A percentile compares a stretch with the other conserved stretches of the same genome.
phyloP scores from a whole-genome alignment of 2,113 vertebrate genomes.

The Myotis davidii region DNA sequence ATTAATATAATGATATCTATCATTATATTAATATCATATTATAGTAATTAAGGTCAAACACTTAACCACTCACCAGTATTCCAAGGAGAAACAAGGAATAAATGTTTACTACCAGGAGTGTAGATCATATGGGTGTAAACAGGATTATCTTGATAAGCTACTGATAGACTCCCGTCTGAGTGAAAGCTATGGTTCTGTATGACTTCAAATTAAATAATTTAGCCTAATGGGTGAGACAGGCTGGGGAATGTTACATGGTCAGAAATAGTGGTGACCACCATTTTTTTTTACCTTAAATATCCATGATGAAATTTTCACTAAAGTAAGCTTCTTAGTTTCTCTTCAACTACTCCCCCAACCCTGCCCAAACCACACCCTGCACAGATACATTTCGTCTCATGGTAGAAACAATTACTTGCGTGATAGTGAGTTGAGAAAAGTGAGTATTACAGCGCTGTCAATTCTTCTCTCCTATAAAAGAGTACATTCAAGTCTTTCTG shows the following conservation, averaged over 20 bases:
- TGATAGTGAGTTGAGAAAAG: not conserved
- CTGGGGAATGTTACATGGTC: not conserved
- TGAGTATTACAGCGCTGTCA: not conserved
- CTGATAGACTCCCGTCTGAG: not conserved
- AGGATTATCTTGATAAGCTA: not conserved
- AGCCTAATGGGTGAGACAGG: not conserved
- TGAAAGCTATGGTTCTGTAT: not conserved
- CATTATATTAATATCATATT: not conserved
- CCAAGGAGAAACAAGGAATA: not conserved
- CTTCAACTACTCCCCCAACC: not conserved
- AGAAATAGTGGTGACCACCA: not conserved
- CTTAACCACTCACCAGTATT: not conserved
- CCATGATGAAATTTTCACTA: not conserved
- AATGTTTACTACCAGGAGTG: not conserved
- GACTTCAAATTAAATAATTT: not conserved
- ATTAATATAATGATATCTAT: not conserved
- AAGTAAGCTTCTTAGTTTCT: not conserved
- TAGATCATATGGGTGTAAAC: not conserved
- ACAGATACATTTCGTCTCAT: not conserved
- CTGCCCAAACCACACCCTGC: not conserved
- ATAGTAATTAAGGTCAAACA: not conserved
- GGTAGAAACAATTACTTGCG: not conserved
- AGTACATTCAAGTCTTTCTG: not conserved
- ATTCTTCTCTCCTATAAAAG: not conserved
- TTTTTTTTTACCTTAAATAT: not conserved